Evolutionary conservation across 2,888 invertebrate genomes (phyloP), one percentile per base, ranked within the genome.

Genomic region (Sarcophaga carnaria): DNA sequence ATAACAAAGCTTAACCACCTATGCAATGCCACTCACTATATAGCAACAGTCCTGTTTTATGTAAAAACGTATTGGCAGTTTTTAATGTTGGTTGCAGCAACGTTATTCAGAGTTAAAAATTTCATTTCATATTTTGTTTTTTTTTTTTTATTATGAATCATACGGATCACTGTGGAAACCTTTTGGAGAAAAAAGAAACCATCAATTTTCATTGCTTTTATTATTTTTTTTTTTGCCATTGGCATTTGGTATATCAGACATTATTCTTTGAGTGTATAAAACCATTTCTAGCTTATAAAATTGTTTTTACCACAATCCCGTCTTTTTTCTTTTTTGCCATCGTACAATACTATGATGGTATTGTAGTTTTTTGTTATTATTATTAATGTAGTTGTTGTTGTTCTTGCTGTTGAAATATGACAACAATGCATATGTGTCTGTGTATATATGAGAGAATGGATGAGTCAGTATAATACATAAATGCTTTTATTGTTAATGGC

Each of bases 301-400:
- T 60, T 71, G 12, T 60, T 78, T 83, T 77, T 60, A 72, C 66
- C 82, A 71, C 64, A 82, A 82, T 45, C 2, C 47, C 64, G 64
- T 49, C 22, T 62, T 22, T 20, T 62, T 20, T 54, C 45, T 22
- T 69, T 75, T 71, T 71, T 37, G 37, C 37, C 37, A 37, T 37
- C 37, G 37, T 10, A 37, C 37, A 37, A 37, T 37, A 37, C 37
- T 37, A 37, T 37, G 37, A 2, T 27, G 6, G 4, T 37, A 10
- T 37, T 8, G 37, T 37, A 8, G 8, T 37, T 37, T 8, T 20
- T 37, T 37, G 8, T 37, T 37, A 37, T 37, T 37, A 37, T 37
- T 37, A 37, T 37, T 37, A 37, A 10, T 37, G 2, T 37, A 10
- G 37, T 37, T 37, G 8, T 37, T 37, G 37, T 37, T 37, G 37